A percentile compares a stretch with the other conserved stretches of the same genome.
Evolutionary conservation across 92 coral and sea anemone genomes (phyloP).

Genomic region (Paramuricea clavata): DNA sequence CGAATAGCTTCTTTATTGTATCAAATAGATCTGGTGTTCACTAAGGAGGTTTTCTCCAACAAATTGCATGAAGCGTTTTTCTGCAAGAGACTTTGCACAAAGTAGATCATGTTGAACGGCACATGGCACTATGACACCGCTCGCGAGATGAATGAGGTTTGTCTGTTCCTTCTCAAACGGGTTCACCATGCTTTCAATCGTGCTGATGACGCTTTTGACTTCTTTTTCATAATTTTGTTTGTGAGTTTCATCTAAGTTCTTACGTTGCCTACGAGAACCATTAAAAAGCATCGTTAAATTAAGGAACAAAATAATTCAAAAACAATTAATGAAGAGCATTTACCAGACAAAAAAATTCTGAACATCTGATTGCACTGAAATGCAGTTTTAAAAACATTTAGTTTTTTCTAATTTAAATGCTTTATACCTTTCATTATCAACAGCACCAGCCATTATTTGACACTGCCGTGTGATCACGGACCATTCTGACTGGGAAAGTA

Average conservation of each 20-base stretch:
- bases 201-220: slow-evolving; percentile 4
- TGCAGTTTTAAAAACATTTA: background rate
- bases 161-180: slow-evolving; percentile 14
- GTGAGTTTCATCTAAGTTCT: slow-evolving; percentile 10
- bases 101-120: slow-evolving; percentile 46
- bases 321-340: background rate
- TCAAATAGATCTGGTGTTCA: background rate
- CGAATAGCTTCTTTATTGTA: background rate
- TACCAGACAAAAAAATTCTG: background rate
- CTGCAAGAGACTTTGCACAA: slow-evolving; percentile 41
- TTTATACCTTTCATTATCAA: slow-evolving; percentile 32
- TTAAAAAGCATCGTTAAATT: background rate
- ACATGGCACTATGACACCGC: slow-evolving; percentile 25
- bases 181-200: slow-evolving; percentile 26
- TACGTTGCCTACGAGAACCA: background rate
- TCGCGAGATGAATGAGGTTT: slow-evolving; percentile 20
- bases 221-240: slow-evolving; percentile 15
- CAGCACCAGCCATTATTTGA: slow-evolving; percentile 37
- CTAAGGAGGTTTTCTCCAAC: slow-evolving; percentile 25
- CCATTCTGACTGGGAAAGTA: slow-evolving; percentile 24
- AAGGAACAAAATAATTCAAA: too few species aligned
- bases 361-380: background rate
- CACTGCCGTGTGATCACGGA: slow-evolving; percentile 23
- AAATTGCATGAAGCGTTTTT: slow-evolving; percentile 23
- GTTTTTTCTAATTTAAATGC: background rate